phyloP scores from a whole-genome alignment of 1,140 invertebrate species.

The Hylaeus anthracinus region DNA sequence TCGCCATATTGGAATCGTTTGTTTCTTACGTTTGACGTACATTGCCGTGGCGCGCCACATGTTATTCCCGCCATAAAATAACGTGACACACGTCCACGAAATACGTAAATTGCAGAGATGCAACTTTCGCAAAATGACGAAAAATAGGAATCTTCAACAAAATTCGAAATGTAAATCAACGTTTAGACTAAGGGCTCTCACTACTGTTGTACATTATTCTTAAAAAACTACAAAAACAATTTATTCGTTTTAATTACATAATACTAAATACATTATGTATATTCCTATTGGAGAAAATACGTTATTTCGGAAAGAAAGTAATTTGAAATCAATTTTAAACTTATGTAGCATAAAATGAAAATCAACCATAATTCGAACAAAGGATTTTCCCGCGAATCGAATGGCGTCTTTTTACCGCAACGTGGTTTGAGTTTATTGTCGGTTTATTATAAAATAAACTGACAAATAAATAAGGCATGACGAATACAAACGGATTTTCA shows the following conservation, averaged over 20 bases:
- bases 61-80: constrained; percentile 62
- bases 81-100: background rate
- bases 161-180: background rate
- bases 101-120: background rate
- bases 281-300: too few relatives aligned
- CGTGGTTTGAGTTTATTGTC: background rate
- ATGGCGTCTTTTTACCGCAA: background rate
- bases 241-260: background rate
- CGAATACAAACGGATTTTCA: constrained; percentile 37
- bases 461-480: constrained; percentile 26
- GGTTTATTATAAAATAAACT: background rate
- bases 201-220: too few relatives aligned
- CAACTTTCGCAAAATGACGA: background rate
- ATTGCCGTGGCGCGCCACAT: constrained; percentile 63
- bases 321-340: background rate
- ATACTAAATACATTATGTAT: background rate
- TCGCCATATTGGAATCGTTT: constrained; percentile 91
- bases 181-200: too few relatives aligned
- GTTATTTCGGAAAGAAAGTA: background rate
- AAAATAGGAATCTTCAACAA: background rate
- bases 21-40: constrained; percentile 61
- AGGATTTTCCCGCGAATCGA: constrained; percentile 25
- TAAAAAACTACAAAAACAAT: background rate
- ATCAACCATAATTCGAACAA: constrained; percentile 27
- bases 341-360: background rate